Conservation (phyloP, 2,888 invertebrate species). For the Laothoe populi region DNA sequence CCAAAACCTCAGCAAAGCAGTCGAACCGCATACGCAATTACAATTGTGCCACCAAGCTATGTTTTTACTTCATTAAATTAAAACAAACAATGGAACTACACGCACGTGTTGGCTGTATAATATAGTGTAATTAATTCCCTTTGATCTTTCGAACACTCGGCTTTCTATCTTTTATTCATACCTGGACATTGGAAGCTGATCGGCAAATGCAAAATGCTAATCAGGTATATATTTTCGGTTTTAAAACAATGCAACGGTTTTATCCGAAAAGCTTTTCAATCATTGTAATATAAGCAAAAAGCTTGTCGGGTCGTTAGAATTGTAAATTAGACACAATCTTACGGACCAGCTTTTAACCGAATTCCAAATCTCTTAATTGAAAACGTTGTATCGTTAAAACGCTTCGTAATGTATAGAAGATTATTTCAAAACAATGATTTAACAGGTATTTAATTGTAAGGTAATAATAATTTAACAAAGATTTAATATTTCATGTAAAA, state of each 20-base stretch:
- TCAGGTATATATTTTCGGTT: slow-evolving; percentile 8
- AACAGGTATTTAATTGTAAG: neutral
- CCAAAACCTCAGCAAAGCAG: no score
- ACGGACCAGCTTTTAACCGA: slow-evolving; percentile 46
- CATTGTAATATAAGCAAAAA: slow-evolving; percentile 50
- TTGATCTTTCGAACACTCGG: neutral
- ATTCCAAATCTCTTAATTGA: slow-evolving; percentile 48
- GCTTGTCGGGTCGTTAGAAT: slow-evolving; percentile 51
- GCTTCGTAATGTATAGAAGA: slow-evolving; percentile 23
- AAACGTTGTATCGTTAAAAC: slow-evolving; percentile 42
- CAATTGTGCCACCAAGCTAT: no score
- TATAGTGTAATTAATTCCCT: neutral
- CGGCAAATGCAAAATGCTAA: neutral
- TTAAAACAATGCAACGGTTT: slow-evolving; percentile 43
- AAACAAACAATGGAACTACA: no score
- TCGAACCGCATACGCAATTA: no score
- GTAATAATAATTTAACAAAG: no score
- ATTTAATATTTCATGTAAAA: no score
- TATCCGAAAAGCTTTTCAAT: slow-evolving; percentile 48
- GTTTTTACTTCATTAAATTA: no score
- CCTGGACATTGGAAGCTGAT: neutral
- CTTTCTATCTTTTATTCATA: slow-evolving; percentile 11
- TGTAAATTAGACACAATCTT: slow-evolving; percentile 54
- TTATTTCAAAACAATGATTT: neutral
- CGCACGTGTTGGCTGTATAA: no score